Evolutionary conservation across 2,888 invertebrate species (phyloP), one percentile per base, ranked within the genome.

Genomic region (Philopedon plagiatum): DNA sequence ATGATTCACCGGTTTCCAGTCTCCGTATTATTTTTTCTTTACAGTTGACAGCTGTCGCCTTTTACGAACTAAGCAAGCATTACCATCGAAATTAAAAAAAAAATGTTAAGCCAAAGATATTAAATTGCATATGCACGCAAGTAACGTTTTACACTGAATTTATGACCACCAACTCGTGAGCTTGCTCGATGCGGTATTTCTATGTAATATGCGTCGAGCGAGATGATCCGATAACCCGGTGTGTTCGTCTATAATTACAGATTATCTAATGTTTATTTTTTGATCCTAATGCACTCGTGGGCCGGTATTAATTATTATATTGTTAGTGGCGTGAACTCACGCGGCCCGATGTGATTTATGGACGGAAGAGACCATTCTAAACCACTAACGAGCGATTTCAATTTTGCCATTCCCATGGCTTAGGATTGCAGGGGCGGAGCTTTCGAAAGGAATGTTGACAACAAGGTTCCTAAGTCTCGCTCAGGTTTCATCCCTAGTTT

Each of bases 211-310:
- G 71, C 71, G n/a, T n/a, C n/a, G 72, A 76, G 76, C 75, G 74
- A 78, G 80, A 79, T 78, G 77, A 72, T 68, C 71, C 76, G 80
- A 81, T 81, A 80, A 80, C 67, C 69, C 66, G 69, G 76, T n/a
- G n/a, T n/a, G 71, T 76, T 76, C 75, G 76, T 74, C 76, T 84
- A 83, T 84, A 84, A 84, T 84, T 84, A 84, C 79, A 78, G 81
- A 81, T 83, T 82, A 83, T 83, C 83, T 82, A 83, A 83, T 83
- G 83, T 83, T 84, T 83, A 83, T 83, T 84, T 84, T 84, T 83
- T 80, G 81, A 81, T 81, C 79, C 83, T 83, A 83, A 83, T 83
- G 80, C 79, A 77, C 79, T 73, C 65, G 81, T 80, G 80, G 80
- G 81, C 77, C 79, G 80, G 80, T 81, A 83, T 84, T 84, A 84